Base-by-base conservation (phyloP, 2,113 vertebrate genomes). In the Corynorhinus townsendii region DNA sequence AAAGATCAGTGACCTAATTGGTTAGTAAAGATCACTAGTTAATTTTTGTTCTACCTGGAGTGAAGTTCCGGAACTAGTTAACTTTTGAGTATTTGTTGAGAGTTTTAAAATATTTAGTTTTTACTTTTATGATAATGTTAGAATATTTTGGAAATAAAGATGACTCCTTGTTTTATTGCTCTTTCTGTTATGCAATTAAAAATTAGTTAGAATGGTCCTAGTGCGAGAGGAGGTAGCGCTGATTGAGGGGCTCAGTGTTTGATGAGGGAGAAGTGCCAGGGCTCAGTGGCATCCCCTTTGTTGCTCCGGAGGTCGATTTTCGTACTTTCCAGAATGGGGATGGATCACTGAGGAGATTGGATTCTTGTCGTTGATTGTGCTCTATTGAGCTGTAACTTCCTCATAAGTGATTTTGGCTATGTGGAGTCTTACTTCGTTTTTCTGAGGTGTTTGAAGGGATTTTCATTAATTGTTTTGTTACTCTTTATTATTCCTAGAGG, bases 391-490 rank as follows among this genome's bases (percentile, higher is more conserved):
- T 76, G 33, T 38, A 26, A 22, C 6, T 76, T 93, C 54, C 77
- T 40, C 14, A 43, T 80, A 77, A 79, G 80, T 85, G 77, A 92
- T 92, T 79, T 94, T 94, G 89, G 52, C 43, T 94, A 72, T 64
- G 68, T 85, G 84, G 90, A 85, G 40, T 33, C 47, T 45, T 95
- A 68, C 75, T 96, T 86, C 66, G 69, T 86, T 97, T 97, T 95
- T 88, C 81, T 95, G 45, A 95, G 56, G 96, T 94, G 87, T 94
- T 90, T 93, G 85, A 86, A 94, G 87, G 87, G 72, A 87, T 96
- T 97, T 97, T 52, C 75, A 88, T 94, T 89, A 96, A 94, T 96
- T 89, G 79, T 85, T 97, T 91, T 40, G 69, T 91, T 96, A 93
- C 86, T 96, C 91, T 96, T 94, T 94, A 79, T 96, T 95, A 86